Evolutionary conservation across 1,140 invertebrate species (phyloP), one percentile per base, ranked within the genome.

Genomic region (Colletes gigas): DNA sequence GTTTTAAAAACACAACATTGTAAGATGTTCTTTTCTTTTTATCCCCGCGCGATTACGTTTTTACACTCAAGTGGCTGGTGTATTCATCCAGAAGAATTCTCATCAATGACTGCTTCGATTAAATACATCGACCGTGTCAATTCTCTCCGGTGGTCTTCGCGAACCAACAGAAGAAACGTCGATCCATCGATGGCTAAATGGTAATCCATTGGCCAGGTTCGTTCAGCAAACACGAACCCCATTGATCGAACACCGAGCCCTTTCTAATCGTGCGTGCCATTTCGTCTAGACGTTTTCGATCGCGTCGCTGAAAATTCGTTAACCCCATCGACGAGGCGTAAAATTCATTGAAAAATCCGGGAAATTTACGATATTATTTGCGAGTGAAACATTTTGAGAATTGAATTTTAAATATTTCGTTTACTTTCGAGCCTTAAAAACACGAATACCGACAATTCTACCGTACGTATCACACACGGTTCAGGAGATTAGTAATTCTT

Each of bases 221-320:
- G 75, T 71, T 87, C 78, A 62, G 59, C 83, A 67, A 89, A 89
- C 86, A 89, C 87, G 71, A 81, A 65, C 54, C 41, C 82, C 88
- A 88, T 89, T 89, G 86, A 89, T 89, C 71, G 62, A 44, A 30
- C 47, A 81, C 12, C 54, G 76, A 55, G 65, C 21, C 71, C 52
- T 60, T 69, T 41, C 63, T 84, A 89, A 89, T 88, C 80, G 83
- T 65, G 63, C 88, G 83, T 88, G 63, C 76, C 87, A 77, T 65
- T 17, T 71, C 82, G 88, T 89, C 88, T 89, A 88, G 88, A 89
- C 88, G 78, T 66, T 76, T 76, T 41, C 77, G 82, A 79, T 86
- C 73, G 73, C 41, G 17, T 80, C 81, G 78, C 79, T 81, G 63
- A 39, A 69, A 60, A 66, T 79, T 72, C 74, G 54, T 75, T 65